Evolutionary conservation across 1,140 invertebrate genomes (phyloP), one percentile per base, ranked within the genome.

Genomic region (Brachionus plicatilis): DNA sequence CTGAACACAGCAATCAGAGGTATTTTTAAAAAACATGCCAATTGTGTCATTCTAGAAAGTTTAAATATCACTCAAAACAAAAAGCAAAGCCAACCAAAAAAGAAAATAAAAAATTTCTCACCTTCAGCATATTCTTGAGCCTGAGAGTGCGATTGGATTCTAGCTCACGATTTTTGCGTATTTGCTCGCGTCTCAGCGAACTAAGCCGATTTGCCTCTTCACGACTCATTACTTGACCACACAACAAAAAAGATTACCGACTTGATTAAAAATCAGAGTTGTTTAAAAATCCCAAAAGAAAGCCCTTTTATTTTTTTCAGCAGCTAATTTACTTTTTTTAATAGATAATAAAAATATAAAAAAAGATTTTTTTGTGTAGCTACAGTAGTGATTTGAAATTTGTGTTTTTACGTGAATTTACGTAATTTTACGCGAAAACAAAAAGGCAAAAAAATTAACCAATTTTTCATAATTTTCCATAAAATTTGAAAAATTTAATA

Each of bases 21-120:
- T 83, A 37, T 56, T 68, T 83, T 83, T 83, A 68, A 83, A 68
- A 83, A 83, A 83, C 82, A 83, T 83, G 82, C 60, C 33, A 29
- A 68, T 68, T 41, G 60, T 70, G 45, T 68, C 60, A 47, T 41
- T 83, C 60, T 83, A 1, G 27, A 45, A 41, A 50, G 17, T 37
- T 6, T 37, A 43, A 60, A 20, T n/a, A n/a, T 68, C 33, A 70
- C 24, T 33, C 12, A 60, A 56, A 70, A 5, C 27, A 29, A 53
- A 56, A 50, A 78, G 24, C 33, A 33, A 17, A 33, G 29, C 27
- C 45, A 24, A 68, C n/a, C n/a, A 66, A 29, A 45, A n/a, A 27
- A 65, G 9, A 70, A 70, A 29, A 83, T 27, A 43, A 20, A n/a
- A 12, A 7, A 8, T 17, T 29, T n/a, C 37, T 47, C 70, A 83